Evolutionary conservation across 2,888 invertebrate species (phyloP), one percentile per base, ranked within the genome.

Genomic region (Mamestra brassicae): DNA sequence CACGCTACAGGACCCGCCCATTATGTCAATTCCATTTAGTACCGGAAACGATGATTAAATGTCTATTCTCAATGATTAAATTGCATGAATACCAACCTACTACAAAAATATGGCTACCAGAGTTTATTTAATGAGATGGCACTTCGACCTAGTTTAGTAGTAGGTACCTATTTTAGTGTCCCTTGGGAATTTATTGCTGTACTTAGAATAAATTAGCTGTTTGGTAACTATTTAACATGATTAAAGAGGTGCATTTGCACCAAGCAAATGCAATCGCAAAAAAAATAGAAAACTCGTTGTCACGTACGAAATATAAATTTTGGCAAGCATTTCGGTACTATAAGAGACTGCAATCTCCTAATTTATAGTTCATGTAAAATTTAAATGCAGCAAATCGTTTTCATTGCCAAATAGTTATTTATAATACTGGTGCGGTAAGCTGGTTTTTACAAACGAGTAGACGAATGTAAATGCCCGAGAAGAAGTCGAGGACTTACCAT

Each of bases 21-120:
- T 38, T 69, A 61, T 73, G 70, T 57, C 62, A 68, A 71, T 81
- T 45, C 38, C 62, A 36, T 73, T 76, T 50, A 72, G 47, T 76
- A 67, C 62, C 70, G 70, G 76, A 84, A 71, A 69, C 11, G 57
- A 74, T 65, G 68, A 71, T 75, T 85, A 78, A 73, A 60, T 68
- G 60, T 62, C 65, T 57, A 63, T 71, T 15, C 34, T 10, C 17
- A 55, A 26, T 72, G 57, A 61, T 76, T 71, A 58, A 52, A 60
- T 73, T 75, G 55, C 47, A 70, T 72, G 50, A 50, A 55, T 63
- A 62, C 17, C 8, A 38, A 47, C 15, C 26, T 62, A 36, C 11
- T 45, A 26, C 11, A 55, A 57, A 67, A 78, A 62, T 47, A 78
- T 57, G 10, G 60, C 65, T 6, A 54, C 17, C 47, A 57, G 10